Evolutionary conservation across 35 echinoderm and acorn worm genomes (phyloP), one percentile per base, ranked within the genome.

Genomic region (Anneissia japonica): DNA sequence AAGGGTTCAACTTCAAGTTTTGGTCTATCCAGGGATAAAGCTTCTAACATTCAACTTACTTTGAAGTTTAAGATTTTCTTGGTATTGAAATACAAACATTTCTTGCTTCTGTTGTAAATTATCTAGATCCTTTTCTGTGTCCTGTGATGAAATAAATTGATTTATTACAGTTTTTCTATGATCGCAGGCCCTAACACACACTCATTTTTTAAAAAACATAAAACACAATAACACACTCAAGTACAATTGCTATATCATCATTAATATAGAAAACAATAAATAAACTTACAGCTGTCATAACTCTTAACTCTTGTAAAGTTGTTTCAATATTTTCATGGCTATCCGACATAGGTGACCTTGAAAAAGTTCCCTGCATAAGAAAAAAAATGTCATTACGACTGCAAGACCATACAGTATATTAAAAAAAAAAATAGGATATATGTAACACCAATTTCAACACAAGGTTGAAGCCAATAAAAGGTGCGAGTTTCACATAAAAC

Each of bases 21-120:
- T n/a, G n/a, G n/a, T n/a, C n/a, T n/a, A n/a, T n/a, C n/a, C n/a
- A n/a, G n/a, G n/a, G n/a, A n/a, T n/a, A n/a, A n/a, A n/a, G n/a
- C n/a, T n/a, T n/a, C n/a, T 30, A 38, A 32, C 19, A 6, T 30
- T 38, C 45, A 74, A 38, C 78, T 81, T 87, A 96, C 93, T 82
- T 88, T 93, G 91, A 79, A 97, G 83, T 84, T 89, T 90, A 17
- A 83, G 32, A 40, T 78, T 97, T 85, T 99, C 96, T 83, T 99
- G 96, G 74, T 94, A 94, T 75, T 99, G 89, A 56, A 99, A 90
- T 30, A 91, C 90, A 39, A 99, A 94, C 92, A 99, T 91, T 77
- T 99, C 96, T 86, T 99, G 96, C 72, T 99, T 99, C 84, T 99
- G 91, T 85, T 94, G 92, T 39, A 94, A 76, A 39, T 94, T 90